Percentiles rank a stretch among this genome's conserved stretches.
Conservation (phyloP, 2,888 invertebrate species). For the Julus scandinavius region DNA sequence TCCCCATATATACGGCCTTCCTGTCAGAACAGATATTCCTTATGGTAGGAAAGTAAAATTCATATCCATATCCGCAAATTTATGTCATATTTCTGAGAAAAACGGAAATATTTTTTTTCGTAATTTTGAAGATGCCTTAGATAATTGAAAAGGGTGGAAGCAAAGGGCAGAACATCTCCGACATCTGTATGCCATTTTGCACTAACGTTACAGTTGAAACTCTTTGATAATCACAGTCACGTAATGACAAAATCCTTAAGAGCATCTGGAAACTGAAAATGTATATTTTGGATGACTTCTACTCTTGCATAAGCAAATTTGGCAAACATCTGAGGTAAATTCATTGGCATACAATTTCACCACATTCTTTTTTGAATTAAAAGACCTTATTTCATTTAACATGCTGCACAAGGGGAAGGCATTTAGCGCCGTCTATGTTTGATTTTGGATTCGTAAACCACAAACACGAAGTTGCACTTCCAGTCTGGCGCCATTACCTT, state of each 20-base stretch:
- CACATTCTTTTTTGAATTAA: not conserved
- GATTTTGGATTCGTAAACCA: not conserved
- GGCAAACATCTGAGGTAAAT: not conserved
- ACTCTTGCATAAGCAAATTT: not conserved
- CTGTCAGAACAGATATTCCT: too few species aligned
- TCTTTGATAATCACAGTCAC: not conserved
- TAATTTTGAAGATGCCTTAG: too few species aligned
- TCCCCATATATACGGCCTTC: too few species aligned
- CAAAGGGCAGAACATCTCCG: too few species aligned
- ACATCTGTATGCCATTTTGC: too few species aligned
- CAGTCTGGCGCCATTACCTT: not conserved
- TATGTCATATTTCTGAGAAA: too few species aligned
- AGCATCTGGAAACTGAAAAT: too few species aligned
- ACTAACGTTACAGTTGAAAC: not conserved
- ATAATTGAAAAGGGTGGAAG: too few species aligned
- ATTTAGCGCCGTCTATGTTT: not conserved
- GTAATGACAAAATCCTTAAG: not conserved
- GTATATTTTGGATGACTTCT: too few species aligned
- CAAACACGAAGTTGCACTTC: constrained; percentile 36
- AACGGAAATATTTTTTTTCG: too few species aligned
- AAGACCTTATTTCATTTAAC: not conserved
- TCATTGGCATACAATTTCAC: not conserved
- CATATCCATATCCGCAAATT: too few species aligned
- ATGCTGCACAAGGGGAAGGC: not conserved
- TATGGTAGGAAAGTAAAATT: too few species aligned